Conservation (phyloP, 2,113 vertebrate genomes). For the Fulmarus glacialis region DNA sequence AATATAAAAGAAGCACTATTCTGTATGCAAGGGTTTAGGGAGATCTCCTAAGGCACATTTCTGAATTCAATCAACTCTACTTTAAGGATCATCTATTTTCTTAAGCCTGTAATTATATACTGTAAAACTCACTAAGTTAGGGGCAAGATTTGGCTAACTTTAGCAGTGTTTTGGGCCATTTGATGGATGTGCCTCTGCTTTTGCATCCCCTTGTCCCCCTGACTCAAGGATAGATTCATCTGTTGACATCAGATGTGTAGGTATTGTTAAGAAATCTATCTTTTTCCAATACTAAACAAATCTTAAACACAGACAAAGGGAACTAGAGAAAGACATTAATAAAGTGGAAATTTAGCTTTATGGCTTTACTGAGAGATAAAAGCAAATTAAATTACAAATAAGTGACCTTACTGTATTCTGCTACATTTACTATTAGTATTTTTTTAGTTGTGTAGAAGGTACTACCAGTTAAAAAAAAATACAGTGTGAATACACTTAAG, state of each 20-base stretch:
- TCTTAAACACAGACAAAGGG: not conserved
- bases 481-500: not conserved
- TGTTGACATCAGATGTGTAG: fast-evolving
- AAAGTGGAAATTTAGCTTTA: not conserved
- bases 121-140: not conserved
- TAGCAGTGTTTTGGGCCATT: not conserved
- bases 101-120: not conserved
- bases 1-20: not conserved
- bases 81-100: not conserved
- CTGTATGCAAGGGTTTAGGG: not conserved
- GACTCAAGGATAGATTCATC: not conserved
- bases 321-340: not conserved
- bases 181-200: not conserved
- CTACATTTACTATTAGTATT: not conserved
- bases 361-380: not conserved
- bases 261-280: not conserved
- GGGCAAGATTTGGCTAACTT: not conserved
- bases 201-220: not conserved
- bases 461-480: not conserved
- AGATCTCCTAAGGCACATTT: not conserved
- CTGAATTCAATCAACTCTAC: not conserved
- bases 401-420: not conserved
- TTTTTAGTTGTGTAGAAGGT: not conserved
- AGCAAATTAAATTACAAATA: not conserved
- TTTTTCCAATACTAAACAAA: not conserved